phyloP scores from a whole-genome alignment of 2,113 vertebrate species.

The Heterotilapia buettikoferi region DNA sequence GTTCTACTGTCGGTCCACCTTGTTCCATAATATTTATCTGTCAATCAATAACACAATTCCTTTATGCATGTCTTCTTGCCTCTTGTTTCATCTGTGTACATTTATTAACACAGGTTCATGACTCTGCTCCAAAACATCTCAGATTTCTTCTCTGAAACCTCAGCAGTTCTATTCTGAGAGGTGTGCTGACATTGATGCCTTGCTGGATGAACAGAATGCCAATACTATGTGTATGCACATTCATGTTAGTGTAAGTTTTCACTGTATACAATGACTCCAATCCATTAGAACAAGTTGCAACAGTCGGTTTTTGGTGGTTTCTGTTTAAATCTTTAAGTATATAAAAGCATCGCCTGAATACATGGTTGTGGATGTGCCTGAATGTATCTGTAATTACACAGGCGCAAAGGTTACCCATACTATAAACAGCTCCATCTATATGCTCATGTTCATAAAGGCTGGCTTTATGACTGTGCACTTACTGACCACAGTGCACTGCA shows the following conservation, averaged over 20 bases:
- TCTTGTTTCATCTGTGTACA: not conserved
- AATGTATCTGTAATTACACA: not conserved
- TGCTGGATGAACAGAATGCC: conserved; percentile 15
- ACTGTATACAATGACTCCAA: not conserved
- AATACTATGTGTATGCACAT: not conserved
- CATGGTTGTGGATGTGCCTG: not conserved
- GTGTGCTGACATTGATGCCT: not conserved
- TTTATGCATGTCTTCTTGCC: not conserved
- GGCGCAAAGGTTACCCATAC: not conserved
- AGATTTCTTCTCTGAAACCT: conserved; percentile 40
- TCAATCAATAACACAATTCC: not conserved
- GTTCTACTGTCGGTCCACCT: not conserved
- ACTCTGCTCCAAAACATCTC: not conserved
- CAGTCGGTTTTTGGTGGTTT: not conserved
- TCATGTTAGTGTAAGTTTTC: not conserved
- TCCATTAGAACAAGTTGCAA: not conserved
- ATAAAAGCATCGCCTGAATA: not conserved
- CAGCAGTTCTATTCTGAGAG: conserved; percentile 42
- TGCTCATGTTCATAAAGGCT: not conserved
- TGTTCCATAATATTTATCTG: not conserved
- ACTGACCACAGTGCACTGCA: not conserved
- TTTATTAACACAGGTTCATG: conserved; percentile 5
- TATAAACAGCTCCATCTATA: not conserved
- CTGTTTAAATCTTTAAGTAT: not conserved
- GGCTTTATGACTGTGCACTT: not conserved